Base-by-base conservation (phyloP, 2,888 invertebrate species). In the Aphidius colemani region DNA sequence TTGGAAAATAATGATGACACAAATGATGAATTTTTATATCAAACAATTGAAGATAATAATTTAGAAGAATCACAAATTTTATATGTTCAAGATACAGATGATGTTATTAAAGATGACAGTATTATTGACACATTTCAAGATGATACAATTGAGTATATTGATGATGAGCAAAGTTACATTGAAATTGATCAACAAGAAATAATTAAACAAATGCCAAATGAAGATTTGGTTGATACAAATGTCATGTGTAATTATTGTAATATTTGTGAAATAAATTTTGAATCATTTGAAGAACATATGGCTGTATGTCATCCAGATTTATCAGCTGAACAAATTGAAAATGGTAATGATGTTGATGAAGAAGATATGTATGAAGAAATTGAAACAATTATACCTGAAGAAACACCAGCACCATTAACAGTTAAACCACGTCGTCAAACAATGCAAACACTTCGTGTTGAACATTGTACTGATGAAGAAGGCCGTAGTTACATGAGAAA, bases 211-310 rank as follows among this genome's bases (percentile, higher is more conserved):
- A 57, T 77, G 13, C 13, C 13, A 7, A 74, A 74, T 7, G 74
- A 78, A 5, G 59, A 67, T 11, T 30, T 72, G 70, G 46, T 66
- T 78, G 10, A 65, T 79, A 44, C 69, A 70, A 53, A 75, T 78
- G 7, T 79, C 80, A 63, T 11, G 1, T 44, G 10, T 30, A 60
- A 18, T 50, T 50, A 85, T 68, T 90, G 90, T 72, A 88, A 88
- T 66, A 87, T 86, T 63, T 90, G 90, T 73, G 85, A 86, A 2
- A 85, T 89, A 60, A 86, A 86, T 61, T 90, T 90, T 73, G 83
- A 85, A 43, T 88, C 88, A 0, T 86, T 90, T 6, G 80, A 88
- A 65, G 88, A 89, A 1, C 90, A 90, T 74, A 87, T 90, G 30
- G 30, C 30, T 30, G 30, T 5, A 30, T 30, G 0, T 30, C 30